Percentiles rank a stretch among this genome's conserved stretches.
Conservation (phyloP, 1,140 invertebrate genomes). For the Capitella teleta region DNA sequence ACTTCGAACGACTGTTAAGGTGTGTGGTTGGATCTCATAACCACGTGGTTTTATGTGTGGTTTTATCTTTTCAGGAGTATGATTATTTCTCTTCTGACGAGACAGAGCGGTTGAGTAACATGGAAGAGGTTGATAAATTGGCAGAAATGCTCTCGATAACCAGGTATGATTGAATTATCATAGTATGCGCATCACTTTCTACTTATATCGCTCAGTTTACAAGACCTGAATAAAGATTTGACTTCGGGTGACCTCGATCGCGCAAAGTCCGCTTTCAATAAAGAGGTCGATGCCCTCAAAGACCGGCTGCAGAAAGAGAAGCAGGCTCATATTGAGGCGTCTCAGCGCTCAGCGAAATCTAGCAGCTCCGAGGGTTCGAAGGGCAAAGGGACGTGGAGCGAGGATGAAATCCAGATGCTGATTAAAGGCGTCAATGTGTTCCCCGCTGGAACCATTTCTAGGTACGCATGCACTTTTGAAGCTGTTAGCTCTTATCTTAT, state of each 20-base stretch:
- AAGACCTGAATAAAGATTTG: slow-evolving; percentile 63
- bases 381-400: slow-evolving; percentile 52
- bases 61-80: slow-evolving; percentile 45
- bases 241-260: slow-evolving; percentile 19
- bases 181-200: slow-evolving; percentile 7
- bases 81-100: slow-evolving; percentile 71
- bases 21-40: slow-evolving; percentile 10
- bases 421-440: slow-evolving; percentile 95
- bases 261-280: slow-evolving; percentile 23
- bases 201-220: slow-evolving; percentile 49
- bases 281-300: slow-evolving; percentile 51
- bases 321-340: slow-evolving; percentile 44
- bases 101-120: slow-evolving; percentile 63
- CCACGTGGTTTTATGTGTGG: neutral
- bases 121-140: slow-evolving; percentile 80
- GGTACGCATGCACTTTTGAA: slow-evolving; percentile 33
- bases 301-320: slow-evolving; percentile 64
- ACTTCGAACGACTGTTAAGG: slow-evolving; percentile 70
- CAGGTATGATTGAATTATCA: too few species aligned
- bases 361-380: slow-evolving; percentile 6
- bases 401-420: slow-evolving; percentile 70
- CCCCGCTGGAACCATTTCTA: slow-evolving; percentile 85
- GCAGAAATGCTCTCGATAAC: slow-evolving; percentile 61
- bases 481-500: neutral
- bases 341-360: slow-evolving; percentile 16